phyloP scores from a whole-genome alignment of 2,113 vertebrate genomes.

The Dendrocopos noguchii region DNA sequence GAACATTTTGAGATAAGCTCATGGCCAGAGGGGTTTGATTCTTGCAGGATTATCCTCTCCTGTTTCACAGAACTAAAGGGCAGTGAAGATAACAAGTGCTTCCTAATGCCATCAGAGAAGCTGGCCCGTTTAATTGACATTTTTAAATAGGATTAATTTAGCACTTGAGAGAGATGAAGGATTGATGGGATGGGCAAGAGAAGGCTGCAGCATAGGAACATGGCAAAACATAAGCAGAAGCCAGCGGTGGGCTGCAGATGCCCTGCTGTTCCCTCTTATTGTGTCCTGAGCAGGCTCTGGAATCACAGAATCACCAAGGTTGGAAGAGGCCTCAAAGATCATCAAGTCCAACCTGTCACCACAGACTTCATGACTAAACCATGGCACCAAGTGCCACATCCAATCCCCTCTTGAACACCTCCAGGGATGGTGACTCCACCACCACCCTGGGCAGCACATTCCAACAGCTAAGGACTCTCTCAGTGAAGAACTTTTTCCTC shows the following conservation, averaged over 20 bases:
- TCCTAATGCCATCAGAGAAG: conserved; percentile 10
- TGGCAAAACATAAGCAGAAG: background rate
- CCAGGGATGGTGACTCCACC: too few species aligned
- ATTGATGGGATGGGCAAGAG: background rate
- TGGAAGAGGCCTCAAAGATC: too few species aligned
- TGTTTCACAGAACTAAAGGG: conserved; percentile 26
- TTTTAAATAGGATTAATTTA: conserved; percentile 53
- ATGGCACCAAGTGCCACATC: too few species aligned
- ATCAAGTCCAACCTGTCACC: too few species aligned
- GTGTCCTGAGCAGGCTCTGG: background rate
- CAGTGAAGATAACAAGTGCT: background rate
- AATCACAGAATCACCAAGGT: background rate
- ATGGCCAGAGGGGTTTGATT: background rate
- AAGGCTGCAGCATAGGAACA: background rate
- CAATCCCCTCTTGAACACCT: too few species aligned
- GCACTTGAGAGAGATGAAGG: background rate
- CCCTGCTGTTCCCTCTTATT: background rate
- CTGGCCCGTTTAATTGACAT: conserved; percentile 20
- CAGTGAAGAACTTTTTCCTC: too few species aligned
- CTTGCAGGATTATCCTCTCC: background rate
- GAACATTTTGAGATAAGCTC: background rate
- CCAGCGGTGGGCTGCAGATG: background rate
- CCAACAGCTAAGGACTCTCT: too few species aligned
- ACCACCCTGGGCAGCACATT: too few species aligned
- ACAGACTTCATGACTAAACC: too few species aligned